Conservation (phyloP, 2,888 invertebrate species). For the Leptinotarsa haldemani region DNA sequence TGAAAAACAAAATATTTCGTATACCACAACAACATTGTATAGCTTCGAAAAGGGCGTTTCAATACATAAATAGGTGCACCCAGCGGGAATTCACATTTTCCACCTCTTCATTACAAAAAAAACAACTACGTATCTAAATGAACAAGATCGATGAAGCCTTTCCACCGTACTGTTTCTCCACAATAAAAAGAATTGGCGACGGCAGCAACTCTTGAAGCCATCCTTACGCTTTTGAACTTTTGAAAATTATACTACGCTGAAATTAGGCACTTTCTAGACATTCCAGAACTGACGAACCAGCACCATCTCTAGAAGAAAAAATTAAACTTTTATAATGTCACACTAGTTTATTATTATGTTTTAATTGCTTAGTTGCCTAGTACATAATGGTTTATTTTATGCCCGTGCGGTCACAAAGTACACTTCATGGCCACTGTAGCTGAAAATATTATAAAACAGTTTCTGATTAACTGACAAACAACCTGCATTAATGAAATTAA, state of each 20-base stretch:
- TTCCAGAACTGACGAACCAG: background rate
- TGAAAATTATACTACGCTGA: background rate
- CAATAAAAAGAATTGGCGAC: conserved; percentile 9
- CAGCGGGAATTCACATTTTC: background rate
- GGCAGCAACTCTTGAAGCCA: background rate
- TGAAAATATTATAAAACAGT: too few species aligned
- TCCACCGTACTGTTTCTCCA: background rate
- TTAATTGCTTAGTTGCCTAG: too few species aligned
- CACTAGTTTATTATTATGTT: too few species aligned
- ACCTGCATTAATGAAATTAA: background rate
- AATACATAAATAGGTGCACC: too few species aligned
- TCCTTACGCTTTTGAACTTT: background rate
- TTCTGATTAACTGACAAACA: background rate
- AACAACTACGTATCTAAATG: background rate
- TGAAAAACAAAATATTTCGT: too few species aligned
- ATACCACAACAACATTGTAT: too few species aligned
- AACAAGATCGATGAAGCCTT: conserved; percentile 13
- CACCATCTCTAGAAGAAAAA: too few species aligned
- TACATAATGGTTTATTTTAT: too few species aligned
- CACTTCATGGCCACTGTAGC: too few species aligned
- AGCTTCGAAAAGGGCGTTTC: too few species aligned
- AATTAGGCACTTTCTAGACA: background rate
- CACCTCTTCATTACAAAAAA: background rate
- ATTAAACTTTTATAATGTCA: too few species aligned
- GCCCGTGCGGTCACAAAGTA: too few species aligned